Evolutionary conservation across 2,113 vertebrate genomes (phyloP), one percentile per base, ranked within the genome.

Genomic region (Lycaon pictus): DNA sequence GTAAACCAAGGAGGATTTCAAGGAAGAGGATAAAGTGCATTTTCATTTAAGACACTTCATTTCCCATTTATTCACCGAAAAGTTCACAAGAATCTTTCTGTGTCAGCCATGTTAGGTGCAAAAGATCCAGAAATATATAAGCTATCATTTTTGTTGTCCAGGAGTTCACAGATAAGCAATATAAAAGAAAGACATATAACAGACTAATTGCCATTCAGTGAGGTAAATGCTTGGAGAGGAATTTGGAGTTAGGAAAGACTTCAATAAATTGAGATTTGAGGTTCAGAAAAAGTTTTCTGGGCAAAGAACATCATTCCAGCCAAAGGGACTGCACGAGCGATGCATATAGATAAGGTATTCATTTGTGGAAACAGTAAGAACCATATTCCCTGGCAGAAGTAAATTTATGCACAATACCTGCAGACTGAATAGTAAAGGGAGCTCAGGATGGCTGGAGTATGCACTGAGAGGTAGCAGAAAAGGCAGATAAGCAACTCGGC

Each of bases 51-150:
- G 29, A 60, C 12, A 72, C 4, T 48, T 85, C 27, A 84, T 53
- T 53, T 29, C 20, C 63, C 5, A 43, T 60, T 74, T 95, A 82
- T 51, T 93, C 55, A 94, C 4, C 88, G 90, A 91, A 92, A 77
- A 69, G 15, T 86, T 86, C 80, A 37, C 17, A 69, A 87, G 63
- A 72, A 10, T 67, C 25, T 95, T 85, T 43, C 17, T 60, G 5
- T 43, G 12, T 81, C 10, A 72, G 27, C 22, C 22, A 92, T 35
- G 20, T 82, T 55, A 95, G 25, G 20, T 77, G 11, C 51, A 77
- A 77, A 85, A 88, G 16, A 67, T 71, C 56, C 51, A 51, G 27
- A 84, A 88, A 87, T 12, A 96, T 51, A 71, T n/a, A 80, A 90
- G 16, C 7, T 29, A 29, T 60, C 65, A 7, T 71, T 90, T 13